Base-by-base conservation (phyloP, 2,888 invertebrate genomes). In the Pachycephus smyrnensis region DNA sequence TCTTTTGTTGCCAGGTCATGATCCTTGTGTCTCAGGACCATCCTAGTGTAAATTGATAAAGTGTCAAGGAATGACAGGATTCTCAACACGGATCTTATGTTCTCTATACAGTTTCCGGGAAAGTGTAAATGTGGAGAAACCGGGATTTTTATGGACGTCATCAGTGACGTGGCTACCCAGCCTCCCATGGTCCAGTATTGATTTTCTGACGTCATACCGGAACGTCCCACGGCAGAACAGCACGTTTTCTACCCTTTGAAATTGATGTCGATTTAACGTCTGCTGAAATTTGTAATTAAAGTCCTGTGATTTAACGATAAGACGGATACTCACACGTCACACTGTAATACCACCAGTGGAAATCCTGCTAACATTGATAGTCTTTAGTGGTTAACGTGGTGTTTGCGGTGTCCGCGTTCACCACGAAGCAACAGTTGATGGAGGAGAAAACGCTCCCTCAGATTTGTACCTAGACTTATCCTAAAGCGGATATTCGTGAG, bases 161-260 rank as follows among this genome's bases (percentile, higher is more conserved):
- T 82, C 73, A 35, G 31, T 86, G 84, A 86, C 86, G 84, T 81
- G 80, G 79, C 12, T 68, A 37, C 73, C 69, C 75, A 76, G 78
- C 73, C 74, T 79, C 75, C 75, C 30, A 75, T 31, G 31, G 74
- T 71, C 71, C 71, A 31, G 31, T 82, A 86, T 85, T 83, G 85
- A 85, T 85, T 83, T 73, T 11, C 30, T 85, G 86, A 86, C 84
- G 85, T 86, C 83, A 84, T n/a, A 32, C 73, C 36, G 69, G 75
- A 69, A 69, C 31, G 9, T 33, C 11, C 31, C 71, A 71, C 71
- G 71, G 23, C 9, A 55, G 55, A 55, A 9, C 55, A 55, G 55
- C 55, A 55, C 55, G 55, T 55, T 55, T 55, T 6, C 55, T 55
- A 55, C 15, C 23, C 15, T 23, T 55, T 55, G 23, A 55, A 55